Conservation (phyloP, 1,140 invertebrate genomes). For the Papilio polytes region DNA sequence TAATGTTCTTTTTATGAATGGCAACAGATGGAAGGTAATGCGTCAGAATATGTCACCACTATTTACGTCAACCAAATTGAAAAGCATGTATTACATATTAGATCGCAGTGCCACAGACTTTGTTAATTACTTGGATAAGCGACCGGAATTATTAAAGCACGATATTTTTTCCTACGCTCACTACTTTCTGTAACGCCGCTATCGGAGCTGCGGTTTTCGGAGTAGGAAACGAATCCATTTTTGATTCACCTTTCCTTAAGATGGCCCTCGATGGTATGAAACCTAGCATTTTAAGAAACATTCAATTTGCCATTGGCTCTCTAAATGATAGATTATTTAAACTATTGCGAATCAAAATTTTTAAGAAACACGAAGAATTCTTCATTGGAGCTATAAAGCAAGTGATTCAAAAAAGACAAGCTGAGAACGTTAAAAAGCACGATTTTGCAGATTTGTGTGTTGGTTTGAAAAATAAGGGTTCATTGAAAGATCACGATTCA, state of each 20-base stretch:
- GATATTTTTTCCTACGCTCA: constrained; percentile 50
- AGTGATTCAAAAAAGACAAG: constrained; percentile 46
- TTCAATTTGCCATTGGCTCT: constrained; percentile 47
- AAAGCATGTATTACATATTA: constrained; percentile 70
- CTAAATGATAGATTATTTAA: constrained; percentile 45
- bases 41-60: constrained; percentile 73
- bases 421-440: constrained; percentile 45
- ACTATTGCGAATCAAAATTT: constrained; percentile 49
- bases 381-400: constrained; percentile 54
- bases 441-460: constrained; percentile 61
- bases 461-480: constrained; percentile 52
- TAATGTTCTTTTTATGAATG: constrained; percentile 80
- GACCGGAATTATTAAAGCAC: constrained; percentile 44
- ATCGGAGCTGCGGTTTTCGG: constrained; percentile 58
- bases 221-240: constrained; percentile 49
- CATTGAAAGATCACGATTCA: constrained; percentile 48
- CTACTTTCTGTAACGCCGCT: constrained; percentile 53
- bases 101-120: constrained; percentile 57
- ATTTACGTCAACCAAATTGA: constrained; percentile 76
- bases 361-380: constrained; percentile 55
- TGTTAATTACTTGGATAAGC: constrained; percentile 46
- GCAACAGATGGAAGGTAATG: constrained; percentile 70
- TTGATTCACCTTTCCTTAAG: constrained; percentile 56
- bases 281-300: constrained; percentile 39
- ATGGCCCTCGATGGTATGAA: constrained; percentile 46